Evolutionary conservation across 2,797 vertebrate genomes (phyloP), one percentile per base, ranked within the genome.

Genomic region (Girardinus metallicus): DNA sequence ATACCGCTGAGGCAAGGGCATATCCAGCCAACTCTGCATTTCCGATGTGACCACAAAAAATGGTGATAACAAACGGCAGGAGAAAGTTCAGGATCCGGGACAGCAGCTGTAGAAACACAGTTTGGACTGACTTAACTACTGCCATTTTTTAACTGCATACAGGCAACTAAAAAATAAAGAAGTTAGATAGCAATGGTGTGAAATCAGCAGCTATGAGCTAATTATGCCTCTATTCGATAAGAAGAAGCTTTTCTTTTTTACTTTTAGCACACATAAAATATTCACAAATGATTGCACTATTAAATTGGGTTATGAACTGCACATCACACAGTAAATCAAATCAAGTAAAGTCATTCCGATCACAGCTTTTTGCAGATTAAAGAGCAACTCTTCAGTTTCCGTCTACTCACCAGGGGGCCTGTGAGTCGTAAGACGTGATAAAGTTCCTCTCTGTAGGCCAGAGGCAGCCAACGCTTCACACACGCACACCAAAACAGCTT

Each of bases 31-130:
- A 84, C 64, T 94, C 95, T 75, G 91, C 80, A 75, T 95, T 96
- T 66, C 95, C 94, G 60, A 96, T 93, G 87, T 94, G 95, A 74
- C 96, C 95, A 72, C 94, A 95, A 90, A 95, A 96, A 80, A 96
- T 95, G 74, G 92, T 88, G 83, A 1, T 94, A 51, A 96, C 94
- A 82, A 96, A 95, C 0, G 91, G 84, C 84, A 94, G 71, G 39
- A 96, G 91, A 77, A 95, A 95, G 80, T 89, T 85, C 77, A 96
- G 86, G 44, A 96, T 89, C 82, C 91, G 93, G 74, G 94, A 95
- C 86, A 95, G n/a, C 76, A 96, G 82, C 96, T 96, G 91, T 18
- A 78, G 80, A 89, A 77, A 89, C 34, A 86, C 1, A 80, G 10
- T 76, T 53, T 53, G 23, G 18, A 78, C 23, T 75, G 0, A 57